phyloP scores from a whole-genome alignment of 1,140 invertebrate genomes.

The Anoplolepis gracilipes region DNA sequence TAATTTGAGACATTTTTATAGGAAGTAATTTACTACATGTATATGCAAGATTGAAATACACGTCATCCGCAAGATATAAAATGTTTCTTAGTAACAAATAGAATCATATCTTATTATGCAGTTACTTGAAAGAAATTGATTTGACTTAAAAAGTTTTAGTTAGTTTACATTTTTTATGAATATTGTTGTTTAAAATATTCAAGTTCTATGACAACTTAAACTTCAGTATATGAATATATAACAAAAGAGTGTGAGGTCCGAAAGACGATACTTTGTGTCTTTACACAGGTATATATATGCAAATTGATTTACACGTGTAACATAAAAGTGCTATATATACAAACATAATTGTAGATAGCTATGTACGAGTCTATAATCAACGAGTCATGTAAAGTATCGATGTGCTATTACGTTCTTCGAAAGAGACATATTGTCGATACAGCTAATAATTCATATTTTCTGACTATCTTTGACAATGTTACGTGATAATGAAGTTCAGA shows the following conservation, averaged over 20 bases:
- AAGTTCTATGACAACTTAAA: conserved; percentile 7
- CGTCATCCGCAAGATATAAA: background rate
- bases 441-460: background rate
- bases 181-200: background rate
- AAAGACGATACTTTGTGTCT: conserved; percentile 31
- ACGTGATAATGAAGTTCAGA: background rate
- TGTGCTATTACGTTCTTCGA: background rate
- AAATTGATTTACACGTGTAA: conserved; percentile 19
- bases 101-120: conserved; percentile 6
- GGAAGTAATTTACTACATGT: too few species aligned
- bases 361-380: background rate
- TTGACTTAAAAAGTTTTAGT: background rate
- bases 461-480: background rate
- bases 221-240: conserved; percentile 6
- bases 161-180: conserved; percentile 10
- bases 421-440: background rate
- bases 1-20: background rate
- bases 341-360: conserved; percentile 2
- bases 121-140: background rate
- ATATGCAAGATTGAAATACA: background rate
- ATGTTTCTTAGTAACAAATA: conserved; percentile 6
- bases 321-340: background rate
- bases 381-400: background rate
- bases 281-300: conserved; percentile 27
- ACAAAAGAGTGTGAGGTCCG: conserved; percentile 28